Evolutionary conservation across 2,113 vertebrate genomes (phyloP).

Genomic region (Balaenoptera acutorostrata): DNA sequence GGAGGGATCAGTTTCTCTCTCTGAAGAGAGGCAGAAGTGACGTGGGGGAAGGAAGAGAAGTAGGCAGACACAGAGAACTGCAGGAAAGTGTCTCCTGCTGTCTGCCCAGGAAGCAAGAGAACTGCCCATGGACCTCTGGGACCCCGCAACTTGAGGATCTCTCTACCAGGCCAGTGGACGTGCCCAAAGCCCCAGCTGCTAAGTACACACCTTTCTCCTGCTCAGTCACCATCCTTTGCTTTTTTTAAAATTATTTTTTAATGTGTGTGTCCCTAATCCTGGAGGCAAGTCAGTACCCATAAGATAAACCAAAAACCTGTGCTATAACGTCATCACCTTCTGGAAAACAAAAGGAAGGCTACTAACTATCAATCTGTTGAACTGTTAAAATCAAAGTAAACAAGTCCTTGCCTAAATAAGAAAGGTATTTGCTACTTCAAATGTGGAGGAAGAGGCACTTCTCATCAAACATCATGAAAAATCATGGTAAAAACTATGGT

Average conservation of each 20-base stretch:
- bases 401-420: background rate
- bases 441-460: background rate
- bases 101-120: background rate
- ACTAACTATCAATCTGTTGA: background rate
- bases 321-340: background rate
- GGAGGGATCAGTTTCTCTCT: background rate
- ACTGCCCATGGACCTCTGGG: background rate
- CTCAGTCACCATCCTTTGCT: background rate
- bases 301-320: background rate
- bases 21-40: background rate
- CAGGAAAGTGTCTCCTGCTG: background rate
- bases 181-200: background rate
- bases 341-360: background rate
- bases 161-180: background rate
- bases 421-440: background rate
- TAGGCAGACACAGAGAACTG: background rate
- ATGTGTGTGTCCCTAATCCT: background rate
- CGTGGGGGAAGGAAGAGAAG: background rate
- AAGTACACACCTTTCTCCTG: background rate
- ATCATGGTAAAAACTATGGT: background rate
- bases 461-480: background rate
- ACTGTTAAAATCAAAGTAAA: background rate
- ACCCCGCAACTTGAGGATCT: background rate
- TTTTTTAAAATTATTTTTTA: background rate
- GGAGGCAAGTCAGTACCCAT: background rate